phyloP scores from a whole-genome alignment of 2,888 invertebrate genomes.

The Temnothorax rugatulus region DNA sequence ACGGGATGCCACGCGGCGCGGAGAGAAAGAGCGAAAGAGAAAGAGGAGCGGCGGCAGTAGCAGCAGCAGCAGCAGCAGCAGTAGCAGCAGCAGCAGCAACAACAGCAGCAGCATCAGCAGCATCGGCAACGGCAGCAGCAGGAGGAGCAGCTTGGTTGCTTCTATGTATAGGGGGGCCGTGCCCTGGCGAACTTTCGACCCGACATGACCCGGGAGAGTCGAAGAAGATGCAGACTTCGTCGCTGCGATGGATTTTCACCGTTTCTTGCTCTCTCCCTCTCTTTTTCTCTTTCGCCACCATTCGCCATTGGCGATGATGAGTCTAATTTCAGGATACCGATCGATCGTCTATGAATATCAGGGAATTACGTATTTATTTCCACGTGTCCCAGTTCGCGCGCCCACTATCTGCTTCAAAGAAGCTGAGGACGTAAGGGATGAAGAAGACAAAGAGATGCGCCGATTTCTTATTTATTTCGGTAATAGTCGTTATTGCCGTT shows the following conservation, averaged over 20 bases:
- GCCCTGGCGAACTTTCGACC: constrained; percentile 86
- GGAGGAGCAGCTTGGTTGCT: constrained; percentile 30
- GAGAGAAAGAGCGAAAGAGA: constrained; percentile 44
- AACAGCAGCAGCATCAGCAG: neutral
- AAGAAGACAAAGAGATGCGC: neutral
- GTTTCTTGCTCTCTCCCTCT: constrained; percentile 39
- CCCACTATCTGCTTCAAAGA: neutral
- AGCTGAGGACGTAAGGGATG: neutral
- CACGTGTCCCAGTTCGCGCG: constrained; percentile 37
- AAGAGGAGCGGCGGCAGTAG: constrained; percentile 49
- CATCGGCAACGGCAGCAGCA: neutral
- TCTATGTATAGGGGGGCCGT: constrained; percentile 77
- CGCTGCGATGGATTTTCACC: constrained; percentile 63
- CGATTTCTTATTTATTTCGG: constrained; percentile 11
- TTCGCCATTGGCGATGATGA: constrained; percentile 52
- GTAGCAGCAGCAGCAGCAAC: neutral
- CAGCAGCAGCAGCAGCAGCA: neutral
- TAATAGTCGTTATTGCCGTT: neutral
- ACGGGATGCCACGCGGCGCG: constrained; percentile 70
- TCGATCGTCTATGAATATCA: constrained; percentile 71
- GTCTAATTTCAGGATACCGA: constrained; percentile 65
- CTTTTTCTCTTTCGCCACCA: constrained; percentile 37
- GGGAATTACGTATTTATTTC: constrained; percentile 62
- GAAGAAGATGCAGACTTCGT: constrained; percentile 68
- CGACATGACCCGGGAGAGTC: constrained; percentile 81